Evolutionary conservation across 1,140 invertebrate species (phyloP).

Genomic region (Chionoecetes opilio): DNA sequence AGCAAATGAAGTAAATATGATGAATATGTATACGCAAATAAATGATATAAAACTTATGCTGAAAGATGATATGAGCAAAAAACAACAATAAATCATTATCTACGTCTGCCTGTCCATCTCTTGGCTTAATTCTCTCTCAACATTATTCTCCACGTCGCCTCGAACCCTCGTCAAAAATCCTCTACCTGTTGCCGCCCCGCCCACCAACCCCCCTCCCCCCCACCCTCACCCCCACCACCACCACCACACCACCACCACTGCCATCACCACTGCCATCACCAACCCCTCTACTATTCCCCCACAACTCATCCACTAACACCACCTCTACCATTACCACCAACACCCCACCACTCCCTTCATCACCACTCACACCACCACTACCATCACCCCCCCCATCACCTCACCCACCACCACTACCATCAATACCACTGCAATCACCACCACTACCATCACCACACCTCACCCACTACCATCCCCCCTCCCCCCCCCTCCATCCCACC

Average conservation of each 20-base stretch:
- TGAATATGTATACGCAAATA: background rate
- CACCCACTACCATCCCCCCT: background rate
- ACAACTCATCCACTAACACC: background rate
- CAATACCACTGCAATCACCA: no score
- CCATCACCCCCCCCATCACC: no score
- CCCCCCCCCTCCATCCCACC: background rate
- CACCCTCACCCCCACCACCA: background rate
- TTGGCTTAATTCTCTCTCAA: background rate
- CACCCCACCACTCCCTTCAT: no score
- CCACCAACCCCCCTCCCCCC: background rate
- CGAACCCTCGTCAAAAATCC: background rate
- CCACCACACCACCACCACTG: background rate
- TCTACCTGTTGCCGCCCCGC: slow-evolving; percentile 1
- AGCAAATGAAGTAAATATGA: background rate
- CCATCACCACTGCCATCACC: slow-evolving; percentile 41
- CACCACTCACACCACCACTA: no score
- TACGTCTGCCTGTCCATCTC: background rate
- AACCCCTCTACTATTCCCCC: background rate
- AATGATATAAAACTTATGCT: background rate
- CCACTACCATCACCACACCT: no score
- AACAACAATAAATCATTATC: background rate
- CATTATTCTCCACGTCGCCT: slow-evolving; percentile 27
- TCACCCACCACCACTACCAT: no score
- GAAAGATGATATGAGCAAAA: background rate
- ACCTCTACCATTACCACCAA: background rate